Percentiles rank a stretch among this genome's conserved stretches.
These are phyloP conservation scores for Acanthornis magna DNA, from an alignment of 2,797 vertebrate species.

Conservation along the genomic window DNA sequence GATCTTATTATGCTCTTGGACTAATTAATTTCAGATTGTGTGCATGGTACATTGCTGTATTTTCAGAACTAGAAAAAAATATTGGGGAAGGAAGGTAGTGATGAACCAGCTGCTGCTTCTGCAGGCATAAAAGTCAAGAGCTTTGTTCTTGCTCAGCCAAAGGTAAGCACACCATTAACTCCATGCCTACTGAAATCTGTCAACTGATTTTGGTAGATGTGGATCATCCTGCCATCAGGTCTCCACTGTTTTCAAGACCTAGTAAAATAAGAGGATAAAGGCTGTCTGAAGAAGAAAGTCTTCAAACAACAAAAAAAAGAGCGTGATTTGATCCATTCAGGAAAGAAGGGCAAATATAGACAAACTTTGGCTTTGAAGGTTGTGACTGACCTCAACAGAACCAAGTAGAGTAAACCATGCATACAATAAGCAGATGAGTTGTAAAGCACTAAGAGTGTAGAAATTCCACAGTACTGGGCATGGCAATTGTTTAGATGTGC, in stretches of 20 bases:
- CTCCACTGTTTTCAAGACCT: not conserved
- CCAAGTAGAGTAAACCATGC: constrained; percentile 1
- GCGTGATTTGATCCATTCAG: constrained; percentile 26
- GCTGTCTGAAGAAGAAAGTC: constrained; percentile 14
- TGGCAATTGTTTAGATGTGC: constrained; percentile 47
- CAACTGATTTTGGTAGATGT: not conserved
- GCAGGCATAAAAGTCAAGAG: not conserved
- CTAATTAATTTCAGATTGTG: not conserved
- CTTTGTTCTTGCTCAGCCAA: not conserved
- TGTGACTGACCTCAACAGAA: constrained; percentile 17
- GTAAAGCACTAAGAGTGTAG: constrained; percentile 28
- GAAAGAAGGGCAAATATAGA: constrained; percentile 43
- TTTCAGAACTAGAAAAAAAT: not conserved
- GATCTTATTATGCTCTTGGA: not conserved
- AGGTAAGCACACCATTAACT: not conserved
- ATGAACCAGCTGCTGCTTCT: not conserved
- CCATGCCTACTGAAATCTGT: not conserved
- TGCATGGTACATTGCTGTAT: not conserved
- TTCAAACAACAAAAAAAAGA: constrained; percentile 6
- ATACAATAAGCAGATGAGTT: constrained; percentile 41
- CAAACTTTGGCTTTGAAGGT: constrained; percentile 44
- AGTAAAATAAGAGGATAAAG: constrained; percentile 21
- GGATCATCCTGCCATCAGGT: not conserved
- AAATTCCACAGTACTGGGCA: constrained; percentile 42
- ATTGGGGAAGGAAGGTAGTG: not conserved